phyloP scores from a whole-genome alignment of 1,140 invertebrate genomes.

The Heliconius hewitsoni region DNA sequence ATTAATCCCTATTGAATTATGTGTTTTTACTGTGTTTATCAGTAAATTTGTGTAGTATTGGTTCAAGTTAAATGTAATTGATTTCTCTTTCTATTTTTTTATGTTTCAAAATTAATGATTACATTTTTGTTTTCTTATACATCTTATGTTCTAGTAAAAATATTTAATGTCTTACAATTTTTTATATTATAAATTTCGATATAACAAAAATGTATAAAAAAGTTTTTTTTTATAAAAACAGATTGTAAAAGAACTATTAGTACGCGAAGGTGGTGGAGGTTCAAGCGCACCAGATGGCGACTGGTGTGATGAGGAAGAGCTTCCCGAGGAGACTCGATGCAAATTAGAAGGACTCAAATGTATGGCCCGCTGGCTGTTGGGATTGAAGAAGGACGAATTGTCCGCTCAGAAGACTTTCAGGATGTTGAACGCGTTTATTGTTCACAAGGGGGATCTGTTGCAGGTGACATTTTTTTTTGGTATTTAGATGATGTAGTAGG shows the following conservation, averaged over 20 bases:
- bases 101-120: too few relatives aligned
- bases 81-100: too few relatives aligned
- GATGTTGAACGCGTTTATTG: constrained; percentile 94
- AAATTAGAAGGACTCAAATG: constrained; percentile 97
- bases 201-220: too few relatives aligned
- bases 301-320: constrained; percentile 94
- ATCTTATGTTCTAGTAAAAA: too few relatives aligned
- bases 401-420: constrained; percentile 97
- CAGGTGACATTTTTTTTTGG: constrained; percentile 52
- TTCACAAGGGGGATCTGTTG: constrained; percentile 92
- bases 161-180: too few relatives aligned
- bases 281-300: constrained; percentile 81
- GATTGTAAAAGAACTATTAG: constrained; percentile 97
- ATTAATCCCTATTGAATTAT: too few relatives aligned
- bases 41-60: too few relatives aligned
- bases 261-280: constrained; percentile 86
- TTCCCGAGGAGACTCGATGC: constrained; percentile 95
- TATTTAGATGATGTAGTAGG: too few relatives aligned
- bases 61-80: too few relatives aligned
- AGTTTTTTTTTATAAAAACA: constrained; percentile 51
- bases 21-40: too few relatives aligned
- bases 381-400: constrained; percentile 92
- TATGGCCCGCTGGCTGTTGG: constrained; percentile 97
- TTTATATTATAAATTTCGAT: too few relatives aligned
- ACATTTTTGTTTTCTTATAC: too few relatives aligned